phyloP scores from a whole-genome alignment of 1,140 invertebrate species.

The Vollenhovia emeryi region DNA sequence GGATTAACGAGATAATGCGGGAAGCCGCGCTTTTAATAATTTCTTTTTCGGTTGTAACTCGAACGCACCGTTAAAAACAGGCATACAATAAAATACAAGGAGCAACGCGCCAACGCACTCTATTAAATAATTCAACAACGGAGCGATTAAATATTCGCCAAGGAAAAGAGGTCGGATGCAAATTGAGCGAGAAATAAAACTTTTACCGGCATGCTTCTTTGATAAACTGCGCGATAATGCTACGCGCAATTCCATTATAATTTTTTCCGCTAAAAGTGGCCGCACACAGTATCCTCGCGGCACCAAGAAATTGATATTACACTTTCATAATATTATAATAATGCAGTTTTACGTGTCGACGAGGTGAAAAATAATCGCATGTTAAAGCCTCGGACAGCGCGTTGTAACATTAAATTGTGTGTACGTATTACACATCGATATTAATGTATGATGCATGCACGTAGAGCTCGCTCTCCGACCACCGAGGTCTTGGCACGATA shows the following conservation, averaged over 20 bases:
- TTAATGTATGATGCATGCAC: background rate
- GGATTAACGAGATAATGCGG: background rate
- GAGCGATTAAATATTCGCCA: conserved; percentile 43
- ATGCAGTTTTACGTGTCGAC: background rate
- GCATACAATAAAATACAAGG: conserved; percentile 13
- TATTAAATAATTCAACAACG: conserved; percentile 36
- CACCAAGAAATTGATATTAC: background rate
- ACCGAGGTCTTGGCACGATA: conserved; percentile 29
- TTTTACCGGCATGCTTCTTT: conserved; percentile 31
- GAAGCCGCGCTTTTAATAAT: background rate
- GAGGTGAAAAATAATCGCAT: background rate
- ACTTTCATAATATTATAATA: background rate
- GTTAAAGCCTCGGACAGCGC: background rate
- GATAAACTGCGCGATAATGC: conserved; percentile 33
- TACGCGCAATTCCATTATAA: conserved; percentile 28
- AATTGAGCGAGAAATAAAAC: conserved; percentile 31
- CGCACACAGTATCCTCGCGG: background rate
- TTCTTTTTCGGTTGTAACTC: background rate
- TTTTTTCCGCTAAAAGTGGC: conserved; percentile 18
- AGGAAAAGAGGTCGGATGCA: conserved; percentile 38
- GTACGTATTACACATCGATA: background rate
- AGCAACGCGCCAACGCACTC: background rate
- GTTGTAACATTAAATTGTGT: background rate
- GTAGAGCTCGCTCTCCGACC: background rate
- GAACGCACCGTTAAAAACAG: background rate